Evolutionary conservation across 2,113 vertebrate genomes (phyloP).

Genomic region (Siniperca chuatsi): DNA sequence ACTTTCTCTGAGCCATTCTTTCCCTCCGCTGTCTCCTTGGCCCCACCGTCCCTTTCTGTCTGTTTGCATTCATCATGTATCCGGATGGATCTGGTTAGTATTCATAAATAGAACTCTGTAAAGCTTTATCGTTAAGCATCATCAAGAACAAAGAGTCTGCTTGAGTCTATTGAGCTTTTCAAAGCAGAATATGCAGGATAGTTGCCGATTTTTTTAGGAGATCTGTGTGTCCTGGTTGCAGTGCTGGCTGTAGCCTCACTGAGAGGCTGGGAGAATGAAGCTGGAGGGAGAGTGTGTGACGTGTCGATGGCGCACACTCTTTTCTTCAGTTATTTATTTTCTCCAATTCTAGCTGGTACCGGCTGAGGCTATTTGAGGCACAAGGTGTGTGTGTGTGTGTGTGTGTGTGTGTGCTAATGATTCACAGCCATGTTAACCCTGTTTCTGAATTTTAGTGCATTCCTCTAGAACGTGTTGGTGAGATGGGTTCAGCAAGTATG

Average conservation of each 20-base stretch:
- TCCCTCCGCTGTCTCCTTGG: conserved; percentile 53
- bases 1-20: conserved; percentile 21
- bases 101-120: conserved; percentile 42
- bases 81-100: conserved; percentile 32
- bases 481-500: background rate
- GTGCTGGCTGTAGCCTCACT: conserved; percentile 45
- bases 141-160: conserved; percentile 22
- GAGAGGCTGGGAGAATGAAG: conserved; percentile 32
- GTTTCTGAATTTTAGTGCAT: background rate
- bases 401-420: conserved; percentile 34
- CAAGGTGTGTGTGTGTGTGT: conserved; percentile 34
- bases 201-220: conserved; percentile 40
- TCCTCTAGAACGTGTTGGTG: background rate
- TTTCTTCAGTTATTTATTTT: conserved; percentile 68
- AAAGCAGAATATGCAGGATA: conserved; percentile 7
- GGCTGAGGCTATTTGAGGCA: conserved; percentile 63
- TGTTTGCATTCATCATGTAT: conserved; percentile 54
- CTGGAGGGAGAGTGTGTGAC: conserved; percentile 59
- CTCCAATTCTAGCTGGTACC: conserved; percentile 56
- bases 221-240: conserved; percentile 44
- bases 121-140: conserved; percentile 34
- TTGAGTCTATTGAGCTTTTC: conserved; percentile 15
- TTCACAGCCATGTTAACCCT: conserved; percentile 18
- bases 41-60: conserved; percentile 39
- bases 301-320: conserved; percentile 55